These are phyloP conservation scores for Halichoeres trimaculatus DNA, from an alignment of 2,113 vertebrate genomes.

Conservation along the genomic window DNA sequence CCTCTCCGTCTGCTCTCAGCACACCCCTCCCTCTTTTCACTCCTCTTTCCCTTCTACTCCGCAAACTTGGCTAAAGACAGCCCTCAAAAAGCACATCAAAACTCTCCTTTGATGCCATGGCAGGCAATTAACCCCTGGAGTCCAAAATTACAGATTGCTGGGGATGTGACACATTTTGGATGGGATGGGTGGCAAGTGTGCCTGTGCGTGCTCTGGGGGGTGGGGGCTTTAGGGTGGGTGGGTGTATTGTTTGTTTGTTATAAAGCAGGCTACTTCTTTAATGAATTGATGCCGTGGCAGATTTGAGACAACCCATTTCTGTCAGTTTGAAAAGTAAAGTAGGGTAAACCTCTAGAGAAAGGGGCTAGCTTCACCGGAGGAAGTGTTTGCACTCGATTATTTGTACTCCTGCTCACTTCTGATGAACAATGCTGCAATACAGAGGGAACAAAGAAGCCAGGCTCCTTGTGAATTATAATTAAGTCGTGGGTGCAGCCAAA, in stretches of 20 bases:
- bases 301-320: slow-evolving; percentile 86
- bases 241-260: slow-evolving; percentile 80
- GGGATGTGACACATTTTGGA: slow-evolving; percentile 81
- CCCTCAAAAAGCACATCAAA: slow-evolving; percentile 87
- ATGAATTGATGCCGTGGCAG: slow-evolving; percentile 78
- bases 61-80: slow-evolving; percentile 86
- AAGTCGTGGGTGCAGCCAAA: slow-evolving; percentile 77
- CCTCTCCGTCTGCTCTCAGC: slow-evolving; percentile 77
- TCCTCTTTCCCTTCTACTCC: slow-evolving; percentile 62
- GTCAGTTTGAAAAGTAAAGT: slow-evolving; percentile 85
- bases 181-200: slow-evolving; percentile 66
- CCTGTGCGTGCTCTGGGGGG: slow-evolving; percentile 45
- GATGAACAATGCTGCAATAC: slow-evolving; percentile 78
- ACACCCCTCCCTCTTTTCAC: slow-evolving; percentile 66
- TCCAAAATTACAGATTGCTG: slow-evolving; percentile 81
- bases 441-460: slow-evolving; percentile 78
- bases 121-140: slow-evolving; percentile 84
- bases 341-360: slow-evolving; percentile 81
- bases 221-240: slow-evolving; percentile 29
- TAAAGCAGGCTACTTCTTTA: slow-evolving; percentile 80
- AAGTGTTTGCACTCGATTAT: slow-evolving; percentile 80
- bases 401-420: slow-evolving; percentile 79
- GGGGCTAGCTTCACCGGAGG: slow-evolving; percentile 76
- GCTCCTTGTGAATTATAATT: slow-evolving; percentile 81
- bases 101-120: slow-evolving; percentile 87